Percentiles rank a stretch among this genome's conserved stretches.
Conservation (phyloP, 2,888 invertebrate species). For the Caenorhabditis sp. region DNA sequence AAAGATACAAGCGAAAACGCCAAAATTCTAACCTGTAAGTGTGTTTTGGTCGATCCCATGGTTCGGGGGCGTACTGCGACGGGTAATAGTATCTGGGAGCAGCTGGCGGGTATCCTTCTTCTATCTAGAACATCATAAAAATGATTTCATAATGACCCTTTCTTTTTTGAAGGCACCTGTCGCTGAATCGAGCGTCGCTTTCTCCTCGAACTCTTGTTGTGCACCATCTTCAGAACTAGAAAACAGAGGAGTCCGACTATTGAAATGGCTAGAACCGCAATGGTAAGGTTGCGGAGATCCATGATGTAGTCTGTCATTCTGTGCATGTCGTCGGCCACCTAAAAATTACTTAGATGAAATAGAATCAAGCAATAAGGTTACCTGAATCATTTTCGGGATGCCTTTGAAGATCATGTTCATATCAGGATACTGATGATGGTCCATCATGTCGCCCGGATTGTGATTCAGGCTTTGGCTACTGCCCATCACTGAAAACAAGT, state of each 20-base stretch:
- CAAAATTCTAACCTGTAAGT: slow-evolving; percentile 57
- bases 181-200: slow-evolving; percentile 54
- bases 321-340: slow-evolving; percentile 78
- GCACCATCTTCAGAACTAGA: slow-evolving; percentile 61
- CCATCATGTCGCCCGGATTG: slow-evolving; percentile 61
- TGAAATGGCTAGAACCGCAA: slow-evolving; percentile 63
- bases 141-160: slow-evolving; percentile 14
- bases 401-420: slow-evolving; percentile 74
- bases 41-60: slow-evolving; percentile 70
- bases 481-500: slow-evolving; percentile 47
- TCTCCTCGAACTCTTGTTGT: slow-evolving; percentile 50
- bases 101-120: slow-evolving; percentile 62
- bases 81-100: slow-evolving; percentile 68
- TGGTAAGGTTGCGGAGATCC: slow-evolving; percentile 73
- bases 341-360: slow-evolving; percentile 9
- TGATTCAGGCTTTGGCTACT: slow-evolving; percentile 65
- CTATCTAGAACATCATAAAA: slow-evolving; percentile 44
- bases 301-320: slow-evolving; percentile 75
- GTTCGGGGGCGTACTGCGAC: slow-evolving; percentile 68
- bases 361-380: not conserved
- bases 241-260: slow-evolving; percentile 63
- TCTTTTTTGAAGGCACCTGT: slow-evolving; percentile 37
- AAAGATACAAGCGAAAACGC: no score
- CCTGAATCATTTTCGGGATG: slow-evolving; percentile 77
- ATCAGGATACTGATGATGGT: slow-evolving; percentile 69